A percentile compares a stretch with the other conserved stretches of the same genome.
phyloP scores from a whole-genome alignment of 2,113 vertebrate genomes.

The Stictonetta naevosa region DNA sequence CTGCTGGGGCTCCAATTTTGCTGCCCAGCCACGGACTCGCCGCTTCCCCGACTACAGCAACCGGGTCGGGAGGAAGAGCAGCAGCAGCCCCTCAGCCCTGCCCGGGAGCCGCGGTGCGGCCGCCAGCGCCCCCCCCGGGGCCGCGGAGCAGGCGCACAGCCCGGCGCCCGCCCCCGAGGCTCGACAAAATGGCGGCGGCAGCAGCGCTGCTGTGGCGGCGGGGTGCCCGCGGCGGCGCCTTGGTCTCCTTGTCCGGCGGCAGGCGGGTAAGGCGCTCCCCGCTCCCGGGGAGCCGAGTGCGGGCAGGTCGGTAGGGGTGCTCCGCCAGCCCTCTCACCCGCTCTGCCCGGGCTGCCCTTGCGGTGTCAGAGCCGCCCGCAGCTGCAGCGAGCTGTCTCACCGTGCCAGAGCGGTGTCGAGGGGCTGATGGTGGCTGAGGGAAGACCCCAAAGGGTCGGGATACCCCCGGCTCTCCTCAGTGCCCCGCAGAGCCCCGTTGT shows the following conservation, averaged over 20 bases:
- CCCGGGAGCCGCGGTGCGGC: rapidly evolving
- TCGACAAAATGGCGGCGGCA: background rate
- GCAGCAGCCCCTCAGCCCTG: rapidly evolving
- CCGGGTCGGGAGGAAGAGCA: rapidly evolving
- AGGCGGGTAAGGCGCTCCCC: background rate
- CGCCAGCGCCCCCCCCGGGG: background rate
- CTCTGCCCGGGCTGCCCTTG: background rate
- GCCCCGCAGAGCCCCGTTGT: too few species aligned
- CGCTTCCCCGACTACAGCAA: rapidly evolving
- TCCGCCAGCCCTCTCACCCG: too few species aligned
- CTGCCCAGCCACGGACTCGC: background rate
- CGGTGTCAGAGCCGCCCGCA: background rate
- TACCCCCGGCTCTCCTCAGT: too few species aligned
- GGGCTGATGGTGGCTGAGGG: background rate
- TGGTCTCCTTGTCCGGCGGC: rapidly evolving
- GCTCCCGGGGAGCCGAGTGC: background rate
- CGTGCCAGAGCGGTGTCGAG: too few species aligned
- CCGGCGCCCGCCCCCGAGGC: rapidly evolving
- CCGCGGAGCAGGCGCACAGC: background rate
- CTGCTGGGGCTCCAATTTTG: rapidly evolving
- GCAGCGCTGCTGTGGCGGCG: rapidly evolving
- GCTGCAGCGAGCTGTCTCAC: background rate
- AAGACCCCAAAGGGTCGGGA: rapidly evolving
- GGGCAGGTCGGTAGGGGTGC: background rate
- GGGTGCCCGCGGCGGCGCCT: rapidly evolving